These are phyloP conservation scores for Campoletis sonorensis DNA, from an alignment of 1,140 invertebrate species.

Conservation along the genomic window DNA sequence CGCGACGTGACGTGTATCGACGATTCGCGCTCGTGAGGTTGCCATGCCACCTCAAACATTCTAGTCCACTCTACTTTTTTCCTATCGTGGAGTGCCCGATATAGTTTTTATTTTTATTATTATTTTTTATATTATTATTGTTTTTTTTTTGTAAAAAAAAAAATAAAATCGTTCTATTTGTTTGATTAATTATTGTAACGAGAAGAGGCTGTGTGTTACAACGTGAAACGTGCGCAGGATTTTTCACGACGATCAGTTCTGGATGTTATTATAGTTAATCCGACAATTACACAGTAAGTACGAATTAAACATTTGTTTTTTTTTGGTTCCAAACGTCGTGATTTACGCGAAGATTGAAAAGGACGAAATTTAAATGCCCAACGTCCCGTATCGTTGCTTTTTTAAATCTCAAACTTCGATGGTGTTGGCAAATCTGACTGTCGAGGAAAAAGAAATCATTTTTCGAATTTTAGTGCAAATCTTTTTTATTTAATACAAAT, in stretches of 20 bases:
- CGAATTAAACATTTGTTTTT: neutral
- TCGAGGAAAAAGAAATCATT: no score
- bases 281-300: slow-evolving; percentile 27
- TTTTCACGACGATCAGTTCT: slow-evolving; percentile 29
- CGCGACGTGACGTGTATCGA: slow-evolving; percentile 48
- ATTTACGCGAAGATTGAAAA: no score
- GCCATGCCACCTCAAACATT: slow-evolving; percentile 49
- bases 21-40: slow-evolving; percentile 46
- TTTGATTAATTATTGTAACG: slow-evolving; percentile 17
- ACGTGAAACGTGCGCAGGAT: slow-evolving; percentile 22
- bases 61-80: slow-evolving; percentile 49
- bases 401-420: no score
- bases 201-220: slow-evolving; percentile 1
- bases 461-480: no score
- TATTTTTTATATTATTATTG: slow-evolving; percentile 6
- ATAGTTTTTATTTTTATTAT: slow-evolving; percentile 36
- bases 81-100: slow-evolving; percentile 40
- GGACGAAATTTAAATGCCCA: neutral
- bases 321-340: neutral
- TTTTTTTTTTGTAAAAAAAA: neutral
- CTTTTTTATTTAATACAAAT: no score
- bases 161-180: slow-evolving; percentile 2
- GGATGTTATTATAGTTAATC: slow-evolving; percentile 32
- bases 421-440: no score
- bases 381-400: neutral